Evolutionary conservation across 1,140 invertebrate genomes (phyloP), one percentile per base, ranked within the genome.

Genomic region (Drosophila triauraria): DNA sequence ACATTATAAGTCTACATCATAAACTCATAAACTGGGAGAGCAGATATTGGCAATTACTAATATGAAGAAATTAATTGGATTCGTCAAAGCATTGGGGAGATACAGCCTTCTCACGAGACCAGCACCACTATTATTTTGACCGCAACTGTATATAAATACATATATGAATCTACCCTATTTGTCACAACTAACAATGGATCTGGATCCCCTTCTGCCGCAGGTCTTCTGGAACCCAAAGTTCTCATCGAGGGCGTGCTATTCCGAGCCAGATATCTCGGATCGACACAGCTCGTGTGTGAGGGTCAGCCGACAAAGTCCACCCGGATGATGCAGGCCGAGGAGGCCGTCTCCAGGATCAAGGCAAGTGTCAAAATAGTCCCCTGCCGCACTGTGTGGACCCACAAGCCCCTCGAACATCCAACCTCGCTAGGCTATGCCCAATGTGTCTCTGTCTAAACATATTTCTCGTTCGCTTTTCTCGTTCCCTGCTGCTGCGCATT

Each of bases 331-430:
- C 99, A 99, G 93, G 99, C 99, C 1, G 99, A 99, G 94, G 99
- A 99, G 93, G 99, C 99, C 15, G 99, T 99, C 1, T 99, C 98
- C 13, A 95, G 99, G 92, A 99, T 99, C 85, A 99, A 99, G 97
- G 98, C 99, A 95, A 74, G 32, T 25, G 53, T 1, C 1, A 23
- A n/a, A 13, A 44, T 6, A 23, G 40, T 12, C 32, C 48, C 32
- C 10, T 1, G 5, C 30, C 1, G 5, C 5, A 7, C 30, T 30
- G 5, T 30, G 30, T 27, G 27, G 27, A 27, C 6, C 8, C 32
- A 7, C 30, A 13, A 42, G 32, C 27, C 30, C 23, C 13, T 6
- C 20, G 20, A 40, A 1, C 9, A 9, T 35, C 32, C 32, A 17
- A 32, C 25, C 62, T 32, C 32, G 30, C n/a, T 67, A 67, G 63